phyloP scores from a whole-genome alignment of 2,113 vertebrate species.

The Micronisus gabar region DNA sequence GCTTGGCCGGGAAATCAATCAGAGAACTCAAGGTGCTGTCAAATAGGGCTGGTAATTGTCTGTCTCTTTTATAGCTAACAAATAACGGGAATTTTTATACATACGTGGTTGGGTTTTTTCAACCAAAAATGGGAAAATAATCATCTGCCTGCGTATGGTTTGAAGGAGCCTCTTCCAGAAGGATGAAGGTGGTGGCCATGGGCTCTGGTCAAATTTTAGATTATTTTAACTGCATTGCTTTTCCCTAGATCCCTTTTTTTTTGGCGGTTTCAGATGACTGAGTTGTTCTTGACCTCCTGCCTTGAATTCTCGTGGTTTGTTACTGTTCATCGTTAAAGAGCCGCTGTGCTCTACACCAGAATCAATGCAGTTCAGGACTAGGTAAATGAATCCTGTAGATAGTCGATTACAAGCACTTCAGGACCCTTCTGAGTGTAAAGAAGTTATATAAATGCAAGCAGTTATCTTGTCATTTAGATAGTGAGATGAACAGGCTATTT shows the following conservation, averaged over 20 bases:
- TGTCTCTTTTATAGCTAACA: background rate
- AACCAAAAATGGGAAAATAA: background rate
- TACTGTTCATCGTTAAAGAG: background rate
- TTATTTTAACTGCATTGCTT: background rate
- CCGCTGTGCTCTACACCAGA: background rate
- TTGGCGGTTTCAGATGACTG: background rate
- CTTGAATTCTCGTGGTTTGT: background rate
- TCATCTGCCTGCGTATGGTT: background rate
- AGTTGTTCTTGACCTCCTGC: background rate
- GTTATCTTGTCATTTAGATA: constrained; percentile 1
- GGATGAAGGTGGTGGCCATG: background rate
- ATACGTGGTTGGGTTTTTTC: background rate
- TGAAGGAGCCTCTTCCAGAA: background rate
- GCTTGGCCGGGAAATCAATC: constrained; percentile 16
- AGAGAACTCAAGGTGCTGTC: background rate
- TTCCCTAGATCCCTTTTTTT: background rate
- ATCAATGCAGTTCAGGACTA: background rate
- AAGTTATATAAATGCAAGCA: background rate
- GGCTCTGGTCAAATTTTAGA: background rate
- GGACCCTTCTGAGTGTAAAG: background rate
- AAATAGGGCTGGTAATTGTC: background rate
- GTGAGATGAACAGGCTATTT: background rate
- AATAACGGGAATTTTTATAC: background rate
- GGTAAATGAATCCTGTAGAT: constrained; percentile 47
- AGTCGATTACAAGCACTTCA: constrained; percentile 28